phyloP scores from a whole-genome alignment of 2,797 vertebrate genomes.

The Furcifer pardalis region DNA sequence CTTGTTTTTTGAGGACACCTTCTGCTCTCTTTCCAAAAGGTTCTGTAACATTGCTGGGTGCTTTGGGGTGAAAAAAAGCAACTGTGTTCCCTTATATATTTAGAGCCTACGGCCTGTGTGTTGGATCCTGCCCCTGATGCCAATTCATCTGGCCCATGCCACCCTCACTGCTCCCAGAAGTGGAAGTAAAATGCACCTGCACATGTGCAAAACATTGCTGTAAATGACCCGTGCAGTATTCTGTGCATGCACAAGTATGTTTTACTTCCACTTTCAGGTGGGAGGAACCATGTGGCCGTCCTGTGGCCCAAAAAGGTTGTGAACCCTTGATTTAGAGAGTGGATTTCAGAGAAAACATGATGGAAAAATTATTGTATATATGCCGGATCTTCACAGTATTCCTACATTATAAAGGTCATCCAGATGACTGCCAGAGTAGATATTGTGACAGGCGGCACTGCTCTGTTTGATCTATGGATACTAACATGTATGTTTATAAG shows the following conservation, averaged over 20 bases:
- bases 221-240: too few relatives aligned
- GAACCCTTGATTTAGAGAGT: too few relatives aligned
- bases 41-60: constrained; percentile 3
- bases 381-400: constrained; percentile 8
- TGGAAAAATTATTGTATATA: background rate
- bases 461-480: background rate
- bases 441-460: constrained; percentile 13
- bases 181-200: too few relatives aligned
- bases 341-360: constrained; percentile 27
- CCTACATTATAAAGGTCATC: constrained; percentile 21
- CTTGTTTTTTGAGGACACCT: constrained; percentile 18
- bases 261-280: too few relatives aligned
- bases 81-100: constrained; percentile 40
- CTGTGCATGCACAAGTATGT: too few relatives aligned
- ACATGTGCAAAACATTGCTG: too few relatives aligned
- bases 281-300: too few relatives aligned
- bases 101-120: too few relatives aligned
- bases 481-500: constrained; percentile 10
- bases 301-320: too few relatives aligned
- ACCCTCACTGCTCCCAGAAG: too few relatives aligned
- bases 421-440: background rate
- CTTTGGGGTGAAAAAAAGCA: background rate
- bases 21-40: constrained; percentile 19
- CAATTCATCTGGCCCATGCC: too few relatives aligned
- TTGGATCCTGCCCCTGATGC: too few relatives aligned